These are phyloP conservation scores for Hydropsyche tenuis DNA, from an alignment of 1,140 invertebrate species.

Conservation along the genomic window DNA sequence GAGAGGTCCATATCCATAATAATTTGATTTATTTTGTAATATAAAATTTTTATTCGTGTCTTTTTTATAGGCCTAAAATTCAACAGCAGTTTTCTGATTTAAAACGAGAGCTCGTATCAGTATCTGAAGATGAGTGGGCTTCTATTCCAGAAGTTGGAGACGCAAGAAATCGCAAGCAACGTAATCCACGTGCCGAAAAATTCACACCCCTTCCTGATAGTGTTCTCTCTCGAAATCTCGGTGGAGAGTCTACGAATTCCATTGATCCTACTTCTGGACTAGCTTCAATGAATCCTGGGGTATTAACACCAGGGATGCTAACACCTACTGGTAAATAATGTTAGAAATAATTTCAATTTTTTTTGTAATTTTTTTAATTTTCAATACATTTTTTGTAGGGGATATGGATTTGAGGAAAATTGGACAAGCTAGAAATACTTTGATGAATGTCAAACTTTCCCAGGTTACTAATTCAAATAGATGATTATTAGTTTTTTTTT, in stretches of 20 bases:
- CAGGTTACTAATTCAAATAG: slow-evolving; percentile 66
- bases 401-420: slow-evolving; percentile 99
- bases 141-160: slow-evolving; percentile 98
- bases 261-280: slow-evolving; percentile 87
- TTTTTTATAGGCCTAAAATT: slow-evolving; percentile 82
- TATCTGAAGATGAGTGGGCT: slow-evolving; percentile 94
- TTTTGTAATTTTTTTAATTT: slow-evolving; percentile 6
- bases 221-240: slow-evolving; percentile 88
- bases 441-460: slow-evolving; percentile 99
- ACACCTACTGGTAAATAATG: slow-evolving; percentile 66
- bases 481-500: background rate
- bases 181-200: slow-evolving; percentile 94
- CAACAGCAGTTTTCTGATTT: slow-evolving; percentile 99
- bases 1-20: slow-evolving; percentile 69
- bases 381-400: slow-evolving; percentile 67
- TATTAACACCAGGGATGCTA: slow-evolving; percentile 78
- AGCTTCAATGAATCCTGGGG: slow-evolving; percentile 83
- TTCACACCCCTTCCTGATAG: slow-evolving; percentile 98
- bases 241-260: slow-evolving; percentile 79
- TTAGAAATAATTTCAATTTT: background rate
- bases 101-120: slow-evolving; percentile 87
- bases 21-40: background rate
- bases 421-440: slow-evolving; percentile 97
- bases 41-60: background rate
- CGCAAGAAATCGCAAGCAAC: slow-evolving; percentile 95